Conservation (phyloP, 2,888 invertebrate species). For the Branchellion lobata region DNA sequence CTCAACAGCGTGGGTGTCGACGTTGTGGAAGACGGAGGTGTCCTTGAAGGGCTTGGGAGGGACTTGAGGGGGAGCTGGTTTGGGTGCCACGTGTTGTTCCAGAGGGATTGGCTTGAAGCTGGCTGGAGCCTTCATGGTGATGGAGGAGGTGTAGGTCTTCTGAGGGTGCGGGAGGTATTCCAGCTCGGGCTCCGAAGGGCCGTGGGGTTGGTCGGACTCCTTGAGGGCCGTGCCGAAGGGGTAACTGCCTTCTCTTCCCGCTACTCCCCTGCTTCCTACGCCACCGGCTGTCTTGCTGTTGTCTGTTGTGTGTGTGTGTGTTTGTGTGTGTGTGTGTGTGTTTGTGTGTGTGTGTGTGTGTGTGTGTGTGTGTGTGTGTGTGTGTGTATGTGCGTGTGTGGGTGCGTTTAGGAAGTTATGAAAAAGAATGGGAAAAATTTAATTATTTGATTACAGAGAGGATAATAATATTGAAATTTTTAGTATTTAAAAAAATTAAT, state of each 20-base stretch:
- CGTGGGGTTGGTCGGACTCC: slow-evolving; percentile 51
- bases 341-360: too few relatives aligned
- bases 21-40: slow-evolving; percentile 58
- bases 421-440: neutral
- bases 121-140: slow-evolving; percentile 54
- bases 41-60: slow-evolving; percentile 59
- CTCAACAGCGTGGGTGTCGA: slow-evolving; percentile 62
- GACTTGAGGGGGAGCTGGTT: slow-evolving; percentile 55
- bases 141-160: slow-evolving; percentile 51
- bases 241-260: too few relatives aligned
- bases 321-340: too few relatives aligned
- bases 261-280: too few relatives aligned
- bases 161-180: slow-evolving; percentile 53
- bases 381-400: too few relatives aligned
- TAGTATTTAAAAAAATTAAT: too few relatives aligned
- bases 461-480: too few relatives aligned
- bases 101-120: slow-evolving; percentile 57
- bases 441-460: too few relatives aligned
- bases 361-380: too few relatives aligned
- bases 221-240: slow-evolving; percentile 48
- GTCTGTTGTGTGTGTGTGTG: too few relatives aligned
- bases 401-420: neutral
- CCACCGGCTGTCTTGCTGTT: too few relatives aligned
- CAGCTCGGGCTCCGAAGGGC: slow-evolving; percentile 52
- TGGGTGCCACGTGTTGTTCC: slow-evolving; percentile 54